Evolutionary conservation across 1,140 invertebrate species (phyloP).

Genomic region (Caenorhabditis remanei): DNA sequence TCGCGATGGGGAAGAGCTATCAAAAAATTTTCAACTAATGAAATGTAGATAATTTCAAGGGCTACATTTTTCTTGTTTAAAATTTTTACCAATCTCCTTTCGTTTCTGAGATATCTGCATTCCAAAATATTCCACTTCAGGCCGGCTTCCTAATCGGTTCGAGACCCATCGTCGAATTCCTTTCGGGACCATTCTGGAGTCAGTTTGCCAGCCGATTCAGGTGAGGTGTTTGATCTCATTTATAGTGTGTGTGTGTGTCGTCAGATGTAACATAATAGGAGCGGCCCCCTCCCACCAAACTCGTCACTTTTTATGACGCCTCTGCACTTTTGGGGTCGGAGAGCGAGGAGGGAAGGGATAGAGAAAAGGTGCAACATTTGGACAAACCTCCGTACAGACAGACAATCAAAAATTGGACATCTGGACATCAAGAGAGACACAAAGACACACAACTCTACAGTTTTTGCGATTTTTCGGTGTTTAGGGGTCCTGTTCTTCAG

Average conservation of each 20-base stretch:
- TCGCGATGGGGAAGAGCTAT: too few species aligned
- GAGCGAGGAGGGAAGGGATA: not conserved
- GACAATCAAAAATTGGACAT: not conserved
- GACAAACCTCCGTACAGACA: too few species aligned
- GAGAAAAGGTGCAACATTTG: too few species aligned
- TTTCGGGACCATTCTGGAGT: slow-evolving; percentile 97
- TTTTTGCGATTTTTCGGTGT: too few species aligned
- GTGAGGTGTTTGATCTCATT: slow-evolving; percentile 80
- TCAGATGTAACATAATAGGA: not conserved
- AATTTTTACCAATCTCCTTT: too few species aligned
- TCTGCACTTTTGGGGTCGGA: not conserved
- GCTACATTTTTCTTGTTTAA: too few species aligned
- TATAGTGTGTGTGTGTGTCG: not conserved
- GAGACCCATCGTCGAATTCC: slow-evolving; percentile 95
- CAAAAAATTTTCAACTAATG: not conserved
- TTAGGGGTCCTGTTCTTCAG: too few species aligned
- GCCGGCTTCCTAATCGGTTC: slow-evolving; percentile 84
- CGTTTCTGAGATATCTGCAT: not conserved
- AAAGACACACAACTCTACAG: not conserved
- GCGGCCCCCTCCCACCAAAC: not conserved
- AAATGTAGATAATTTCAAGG: too few species aligned
- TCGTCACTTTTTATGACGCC: not conserved
- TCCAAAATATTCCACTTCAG: slow-evolving; percentile 20
- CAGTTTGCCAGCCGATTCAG: slow-evolving; percentile 86
- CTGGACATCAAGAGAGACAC: not conserved